Conservation (phyloP, 1,140 invertebrate species). For the Orussus abietinus region DNA sequence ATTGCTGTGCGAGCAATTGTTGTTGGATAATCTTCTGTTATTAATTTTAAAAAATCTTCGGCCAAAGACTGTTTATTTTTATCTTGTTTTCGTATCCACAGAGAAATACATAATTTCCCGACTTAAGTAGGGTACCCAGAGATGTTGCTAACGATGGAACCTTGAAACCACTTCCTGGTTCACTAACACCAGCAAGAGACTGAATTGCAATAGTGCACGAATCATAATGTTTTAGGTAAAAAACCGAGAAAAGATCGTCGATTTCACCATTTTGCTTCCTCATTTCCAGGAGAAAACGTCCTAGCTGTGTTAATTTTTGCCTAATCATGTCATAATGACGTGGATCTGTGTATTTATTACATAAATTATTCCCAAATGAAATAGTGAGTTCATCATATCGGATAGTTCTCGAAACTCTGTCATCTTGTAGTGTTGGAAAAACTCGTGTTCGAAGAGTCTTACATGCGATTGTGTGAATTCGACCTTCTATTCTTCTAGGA, state of each 20-base stretch:
- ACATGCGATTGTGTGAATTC: conserved; percentile 5
- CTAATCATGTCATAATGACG: conserved; percentile 13
- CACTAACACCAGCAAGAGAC: conserved; percentile 4
- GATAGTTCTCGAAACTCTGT: background rate
- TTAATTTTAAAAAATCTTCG: conserved; percentile 18
- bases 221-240: conserved; percentile 7
- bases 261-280: background rate
- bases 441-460: conserved; percentile 11
- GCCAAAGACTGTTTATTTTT: conserved; percentile 12
- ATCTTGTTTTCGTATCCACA: conserved; percentile 15
- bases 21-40: conserved; percentile 13
- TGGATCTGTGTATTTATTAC: conserved; percentile 3
- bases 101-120: conserved; percentile 13
- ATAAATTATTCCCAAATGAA: conserved; percentile 10
- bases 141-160: conserved; percentile 4
- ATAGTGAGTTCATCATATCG: conserved; percentile 11
- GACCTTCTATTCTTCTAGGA: background rate
- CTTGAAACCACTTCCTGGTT: background rate
- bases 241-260: conserved; percentile 3
- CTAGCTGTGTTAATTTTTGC: conserved; percentile 7
- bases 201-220: conserved; percentile 1
- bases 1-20: conserved; percentile 7
- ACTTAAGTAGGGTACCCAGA: conserved; percentile 15
- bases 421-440: conserved; percentile 9
- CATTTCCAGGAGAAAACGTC: conserved; percentile 9